Evolutionary conservation across 2,113 vertebrate species (phyloP), one percentile per base, ranked within the genome.

Genomic region (Dipodomys merriami): DNA sequence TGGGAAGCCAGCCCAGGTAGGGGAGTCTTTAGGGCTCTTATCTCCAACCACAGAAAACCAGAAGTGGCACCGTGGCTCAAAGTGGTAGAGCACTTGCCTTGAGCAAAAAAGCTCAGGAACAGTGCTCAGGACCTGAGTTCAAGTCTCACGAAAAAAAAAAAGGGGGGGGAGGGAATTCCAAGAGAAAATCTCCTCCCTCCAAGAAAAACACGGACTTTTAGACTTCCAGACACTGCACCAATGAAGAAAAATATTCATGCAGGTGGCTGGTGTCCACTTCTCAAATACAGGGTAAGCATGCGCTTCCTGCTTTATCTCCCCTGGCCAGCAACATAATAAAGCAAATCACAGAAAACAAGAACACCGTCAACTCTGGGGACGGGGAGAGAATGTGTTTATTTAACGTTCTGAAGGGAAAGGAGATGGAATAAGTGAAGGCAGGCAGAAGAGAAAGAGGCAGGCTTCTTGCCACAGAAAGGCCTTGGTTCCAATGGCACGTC

Each of bases 371-470:
- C 84, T 78, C 82, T 57, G 53, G 53, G 15, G 49, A 5, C 11
- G 8, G 49, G 53, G 9, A 15, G 78, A 88, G 44, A 76, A 81
- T 46, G 86, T 69, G 15, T 57, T 95, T 93, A 94, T 95, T 95
- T 83, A 84, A 81, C 44, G 72, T 20, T 79, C 2, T 39, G 57
- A 84, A 94, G 67, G 35, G 88, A 72, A 74, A 22, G 84, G 64
- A 89, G 30, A 57, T 46, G 67, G 82, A 93, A 78, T 27, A 71
- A 81, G 77, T 73, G 78, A 71, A 77, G 44, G 81, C 1, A 57
- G 5, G 33, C 1, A 94, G 64, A 7, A 76, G 27, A 88, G 29
- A 30, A 79, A 57, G 72, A 65, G 8, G 68, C 57, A 65, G 33
- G 83, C 18, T 23, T 27, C 49, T n/a, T 44, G 30, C 39, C 49